Evolutionary conservation across 1,140 invertebrate species (phyloP), one percentile per base, ranked within the genome.

Genomic region (Pogonomyrmex californicus): DNA sequence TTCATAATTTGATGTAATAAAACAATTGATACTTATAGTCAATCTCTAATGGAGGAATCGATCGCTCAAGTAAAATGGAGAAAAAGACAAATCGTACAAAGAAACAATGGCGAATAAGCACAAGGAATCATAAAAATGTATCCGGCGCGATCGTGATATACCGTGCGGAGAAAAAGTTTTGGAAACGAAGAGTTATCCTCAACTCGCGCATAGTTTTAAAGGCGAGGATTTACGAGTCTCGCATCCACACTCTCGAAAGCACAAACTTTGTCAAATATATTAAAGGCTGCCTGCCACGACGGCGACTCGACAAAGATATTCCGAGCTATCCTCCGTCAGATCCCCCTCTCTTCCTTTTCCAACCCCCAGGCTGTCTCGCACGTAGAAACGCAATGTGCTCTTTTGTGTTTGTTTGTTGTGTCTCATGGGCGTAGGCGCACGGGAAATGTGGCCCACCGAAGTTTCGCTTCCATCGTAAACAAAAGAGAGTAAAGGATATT

Each of bases 231-330:
- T 90, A 90, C 68, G 89, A 85, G 85, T 36, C 56, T 86, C 88
- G 77, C 75, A 78, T 90, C 66, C 56, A 63, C 85, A 58, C 79
- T 87, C 65, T 85, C 75, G 79, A 87, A 87, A 90, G 79, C 89
- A 82, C 88, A 86, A 90, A 90, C 88, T 90, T 90, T 90, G 88
- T 89, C 89, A 89, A 90, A 90, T 90, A 90, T 90, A 90, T 90
- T 90, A 90, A 90, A 90, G 89, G 88, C 71, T 85, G 88, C 89
- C 88, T 79, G 75, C 79, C 47, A 54, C 75, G 33, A 54, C 66
- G 66, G 79, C 66, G 54, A 36, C 77, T 78, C 87, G 58, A 89
- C 88, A 89, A 90, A 90, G 88, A 90, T 90, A 88, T 86, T 89
- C 82, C 36, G 36, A 12, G 60, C 71, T 60, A 83, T 41, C 71